These are phyloP conservation scores for Eupithecia tripunctaria DNA, from an alignment of 2,888 invertebrate genomes.

Conservation along the genomic window DNA sequence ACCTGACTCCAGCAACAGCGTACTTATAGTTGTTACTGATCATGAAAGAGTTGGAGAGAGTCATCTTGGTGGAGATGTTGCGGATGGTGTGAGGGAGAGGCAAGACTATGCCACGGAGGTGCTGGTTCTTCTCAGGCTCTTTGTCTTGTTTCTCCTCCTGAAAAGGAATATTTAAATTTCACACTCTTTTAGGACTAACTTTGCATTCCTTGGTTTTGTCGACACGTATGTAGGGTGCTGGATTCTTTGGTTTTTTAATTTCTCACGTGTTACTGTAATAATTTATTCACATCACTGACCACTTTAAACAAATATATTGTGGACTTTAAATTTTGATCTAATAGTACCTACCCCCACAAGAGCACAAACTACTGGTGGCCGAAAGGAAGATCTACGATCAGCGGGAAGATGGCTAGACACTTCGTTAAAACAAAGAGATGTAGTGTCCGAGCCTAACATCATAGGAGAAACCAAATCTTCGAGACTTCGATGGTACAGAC, in stretches of 20 bases:
- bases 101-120: conserved; percentile 86
- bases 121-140: conserved; percentile 66
- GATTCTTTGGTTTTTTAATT: background rate
- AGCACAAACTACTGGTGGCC: no score
- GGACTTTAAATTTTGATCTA: no score
- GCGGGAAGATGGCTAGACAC: no score
- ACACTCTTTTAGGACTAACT: background rate
- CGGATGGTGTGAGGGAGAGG: conserved; percentile 93
- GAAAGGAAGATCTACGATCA: no score
- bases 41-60: conserved; percentile 95
- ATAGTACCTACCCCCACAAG: no score
- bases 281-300: background rate
- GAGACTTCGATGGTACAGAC: no score
- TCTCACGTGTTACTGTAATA: background rate
- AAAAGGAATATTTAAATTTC: conserved; percentile 25
- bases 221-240: background rate
- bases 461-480: no score
- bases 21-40: conserved; percentile 95
- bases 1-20: conserved; percentile 97
- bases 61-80: conserved; percentile 96
- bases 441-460: no score
- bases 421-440: no score
- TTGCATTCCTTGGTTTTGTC: background rate
- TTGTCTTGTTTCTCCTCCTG: conserved; percentile 70
- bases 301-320: no score